These are phyloP conservation scores for Aleiodes sp. DNA, from an alignment of 1,140 invertebrate species.

Conservation along the genomic window DNA sequence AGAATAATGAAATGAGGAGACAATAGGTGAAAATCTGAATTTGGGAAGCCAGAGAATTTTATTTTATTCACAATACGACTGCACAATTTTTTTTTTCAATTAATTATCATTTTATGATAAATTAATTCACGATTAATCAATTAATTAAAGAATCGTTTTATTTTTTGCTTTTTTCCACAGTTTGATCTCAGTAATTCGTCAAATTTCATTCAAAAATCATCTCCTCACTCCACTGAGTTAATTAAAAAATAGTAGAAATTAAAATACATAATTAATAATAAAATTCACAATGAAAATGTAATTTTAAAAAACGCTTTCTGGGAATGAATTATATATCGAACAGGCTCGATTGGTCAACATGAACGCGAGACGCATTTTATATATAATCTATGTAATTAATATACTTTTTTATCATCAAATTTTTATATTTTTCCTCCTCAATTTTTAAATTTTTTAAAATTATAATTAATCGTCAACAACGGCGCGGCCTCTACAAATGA, in stretches of 20 bases:
- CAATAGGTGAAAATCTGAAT: background rate
- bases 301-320: background rate
- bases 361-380: slow-evolving; percentile 15
- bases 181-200: too few species aligned
- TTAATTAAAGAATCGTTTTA: too few species aligned
- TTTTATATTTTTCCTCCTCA: slow-evolving; percentile 37
- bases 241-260: too few species aligned
- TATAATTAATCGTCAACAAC: slow-evolving; percentile 55
- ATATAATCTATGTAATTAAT: background rate
- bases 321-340: background rate
- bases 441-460: slow-evolving; percentile 42
- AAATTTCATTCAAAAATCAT: too few species aligned
- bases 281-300: background rate
- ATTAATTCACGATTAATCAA: background rate
- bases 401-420: slow-evolving; percentile 7
- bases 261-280: background rate
- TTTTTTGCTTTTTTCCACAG: too few species aligned
- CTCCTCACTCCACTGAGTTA: too few species aligned
- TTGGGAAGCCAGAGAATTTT: too few species aligned
- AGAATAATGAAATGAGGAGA: background rate
- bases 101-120: too few species aligned
- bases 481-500: slow-evolving; percentile 48
- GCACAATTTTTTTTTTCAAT: too few species aligned
- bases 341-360: slow-evolving; percentile 15
- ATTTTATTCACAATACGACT: too few species aligned